These are phyloP conservation scores for Zhuqinia jingwanae DNA, from an alignment of 2,888 invertebrate species.

Conservation along the genomic window DNA sequence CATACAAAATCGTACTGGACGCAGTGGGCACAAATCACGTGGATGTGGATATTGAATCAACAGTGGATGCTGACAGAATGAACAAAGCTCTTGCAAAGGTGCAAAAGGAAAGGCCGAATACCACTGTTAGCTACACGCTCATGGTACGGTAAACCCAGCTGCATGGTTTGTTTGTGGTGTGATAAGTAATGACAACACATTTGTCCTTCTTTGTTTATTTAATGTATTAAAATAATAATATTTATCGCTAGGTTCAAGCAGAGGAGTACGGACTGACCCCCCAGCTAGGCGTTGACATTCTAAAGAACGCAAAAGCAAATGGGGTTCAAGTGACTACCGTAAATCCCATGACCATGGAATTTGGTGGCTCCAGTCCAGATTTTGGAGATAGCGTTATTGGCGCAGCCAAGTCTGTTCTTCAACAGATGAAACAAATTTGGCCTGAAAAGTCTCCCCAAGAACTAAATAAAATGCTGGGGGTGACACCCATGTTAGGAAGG, in stretches of 20 bases:
- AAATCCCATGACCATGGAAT: slow-evolving; percentile 77
- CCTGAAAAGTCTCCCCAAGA: slow-evolving; percentile 73
- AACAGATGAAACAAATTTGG: slow-evolving; percentile 77
- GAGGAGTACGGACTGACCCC: slow-evolving; percentile 78
- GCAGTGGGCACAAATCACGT: slow-evolving; percentile 76
- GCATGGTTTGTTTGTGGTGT: no score
- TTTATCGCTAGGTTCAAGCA: no score
- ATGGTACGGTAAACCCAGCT: no score
- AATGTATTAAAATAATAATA: no score
- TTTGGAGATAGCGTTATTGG: slow-evolving; percentile 76
- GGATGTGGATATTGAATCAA: slow-evolving; percentile 78
- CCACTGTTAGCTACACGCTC: slow-evolving; percentile 76
- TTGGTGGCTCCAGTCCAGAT: slow-evolving; percentile 67
- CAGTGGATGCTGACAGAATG: slow-evolving; percentile 73
- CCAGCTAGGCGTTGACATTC: slow-evolving; percentile 72
- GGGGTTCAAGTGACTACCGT: slow-evolving; percentile 77
- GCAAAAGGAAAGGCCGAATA: slow-evolving; percentile 75
- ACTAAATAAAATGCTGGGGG: slow-evolving; percentile 76
- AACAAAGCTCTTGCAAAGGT: slow-evolving; percentile 76
- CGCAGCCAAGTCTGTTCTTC: slow-evolving; percentile 66
- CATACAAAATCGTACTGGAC: slow-evolving; percentile 77
- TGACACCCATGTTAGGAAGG: slow-evolving; percentile 77
- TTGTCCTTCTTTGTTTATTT: no score
- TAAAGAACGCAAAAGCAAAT: slow-evolving; percentile 72
- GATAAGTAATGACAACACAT: no score